These are phyloP conservation scores for Cephus runcator DNA, from an alignment of 2,888 invertebrate species.

Conservation along the genomic window DNA sequence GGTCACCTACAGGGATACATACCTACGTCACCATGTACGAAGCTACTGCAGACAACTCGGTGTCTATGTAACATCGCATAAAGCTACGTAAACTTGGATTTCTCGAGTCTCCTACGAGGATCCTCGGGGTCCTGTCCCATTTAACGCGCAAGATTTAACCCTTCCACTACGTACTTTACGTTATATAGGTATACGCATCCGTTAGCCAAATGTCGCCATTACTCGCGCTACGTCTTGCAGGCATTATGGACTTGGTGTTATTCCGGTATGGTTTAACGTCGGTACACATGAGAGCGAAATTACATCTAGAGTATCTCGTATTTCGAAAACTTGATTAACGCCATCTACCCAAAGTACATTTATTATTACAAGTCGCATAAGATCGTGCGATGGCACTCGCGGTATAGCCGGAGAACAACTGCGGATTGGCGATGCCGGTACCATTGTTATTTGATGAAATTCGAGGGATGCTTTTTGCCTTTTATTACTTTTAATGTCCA, in stretches of 20 bases:
- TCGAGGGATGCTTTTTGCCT: not conserved
- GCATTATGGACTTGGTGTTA: constrained; percentile 51
- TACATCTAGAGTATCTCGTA: constrained; percentile 45
- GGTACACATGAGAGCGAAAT: constrained; percentile 48
- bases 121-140: constrained; percentile 44
- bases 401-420: not conserved
- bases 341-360: constrained; percentile 28
- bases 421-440: not conserved
- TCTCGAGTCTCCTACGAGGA: constrained; percentile 52
- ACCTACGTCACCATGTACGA: constrained; percentile 9
- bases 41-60: constrained; percentile 5
- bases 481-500: not conserved
- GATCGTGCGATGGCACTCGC: not conserved
- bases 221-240: constrained; percentile 21
- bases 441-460: not conserved
- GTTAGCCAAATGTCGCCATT: constrained; percentile 11
- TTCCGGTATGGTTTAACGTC: constrained; percentile 52
- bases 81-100: constrained; percentile 25
- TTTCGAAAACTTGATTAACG: constrained; percentile 55
- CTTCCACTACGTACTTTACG: constrained; percentile 52
- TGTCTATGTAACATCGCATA: not conserved
- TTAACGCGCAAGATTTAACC: constrained; percentile 55
- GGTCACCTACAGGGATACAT: not conserved
- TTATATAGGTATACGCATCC: constrained; percentile 21
- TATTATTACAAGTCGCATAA: not conserved